These are phyloP conservation scores for Ciconia boyciana DNA, from an alignment of 2,113 vertebrate genomes.

Conservation along the genomic window DNA sequence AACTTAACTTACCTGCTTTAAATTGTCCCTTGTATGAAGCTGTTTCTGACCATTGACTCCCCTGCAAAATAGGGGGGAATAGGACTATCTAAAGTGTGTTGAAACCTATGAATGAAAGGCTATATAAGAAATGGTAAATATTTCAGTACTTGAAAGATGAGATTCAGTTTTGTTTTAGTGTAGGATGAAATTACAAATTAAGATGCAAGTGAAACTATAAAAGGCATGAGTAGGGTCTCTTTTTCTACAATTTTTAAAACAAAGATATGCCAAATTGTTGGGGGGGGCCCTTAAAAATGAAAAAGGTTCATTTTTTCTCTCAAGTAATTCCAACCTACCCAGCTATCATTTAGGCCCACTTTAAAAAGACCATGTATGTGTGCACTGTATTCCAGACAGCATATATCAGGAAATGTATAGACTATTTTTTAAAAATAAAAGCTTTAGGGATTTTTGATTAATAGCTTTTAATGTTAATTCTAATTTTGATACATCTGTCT, in stretches of 20 bases:
- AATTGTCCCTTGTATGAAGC: not conserved
- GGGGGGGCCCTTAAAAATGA: not conserved
- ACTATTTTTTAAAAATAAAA: not conserved
- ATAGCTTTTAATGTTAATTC: not conserved
- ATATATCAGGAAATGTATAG: not conserved
- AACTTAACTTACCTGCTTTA: not conserved
- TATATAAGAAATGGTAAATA: not conserved
- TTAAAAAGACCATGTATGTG: not conserved
- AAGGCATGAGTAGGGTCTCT: not conserved
- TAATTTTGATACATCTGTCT: not conserved
- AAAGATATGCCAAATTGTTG: not conserved
- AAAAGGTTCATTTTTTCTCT: not conserved
- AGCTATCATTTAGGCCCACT: not conserved
- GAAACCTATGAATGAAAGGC: not conserved
- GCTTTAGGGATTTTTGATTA: not conserved
- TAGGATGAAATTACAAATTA: not conserved
- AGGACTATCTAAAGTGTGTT: not conserved
- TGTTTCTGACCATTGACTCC: not conserved
- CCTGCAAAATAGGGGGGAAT: not conserved
- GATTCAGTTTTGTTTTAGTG: not conserved
- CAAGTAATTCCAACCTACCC: not conserved
- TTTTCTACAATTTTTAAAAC: not conserved
- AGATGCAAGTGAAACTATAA: not conserved
- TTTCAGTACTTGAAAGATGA: not conserved
- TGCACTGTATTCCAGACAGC: not conserved